A percentile compares a stretch with the other conserved stretches of the same genome.
Evolutionary conservation across 1,140 invertebrate species (phyloP).

Genomic region (Theocolax elegans): DNA sequence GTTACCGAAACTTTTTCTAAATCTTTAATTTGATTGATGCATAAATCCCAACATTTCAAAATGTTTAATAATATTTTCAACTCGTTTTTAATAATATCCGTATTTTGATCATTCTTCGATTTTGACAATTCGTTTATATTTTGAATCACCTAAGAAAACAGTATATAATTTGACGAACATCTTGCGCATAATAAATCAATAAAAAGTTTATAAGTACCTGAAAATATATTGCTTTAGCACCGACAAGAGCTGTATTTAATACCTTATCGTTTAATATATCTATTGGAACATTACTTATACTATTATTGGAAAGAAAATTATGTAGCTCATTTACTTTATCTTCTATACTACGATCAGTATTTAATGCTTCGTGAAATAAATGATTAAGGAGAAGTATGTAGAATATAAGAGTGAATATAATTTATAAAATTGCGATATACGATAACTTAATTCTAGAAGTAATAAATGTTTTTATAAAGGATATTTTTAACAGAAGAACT

Average conservation of each 20-base stretch:
- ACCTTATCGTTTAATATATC: conserved; percentile 47
- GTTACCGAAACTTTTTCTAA: conserved; percentile 43
- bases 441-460: no score
- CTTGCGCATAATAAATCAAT: conserved; percentile 15
- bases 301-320: conserved; percentile 21
- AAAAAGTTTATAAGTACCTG: conserved; percentile 45
- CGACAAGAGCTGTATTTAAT: conserved; percentile 47
- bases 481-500: conserved; percentile 49
- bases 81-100: conserved; percentile 43
- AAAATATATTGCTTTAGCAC: conserved; percentile 47
- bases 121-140: conserved; percentile 41
- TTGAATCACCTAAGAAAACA: conserved; percentile 42
- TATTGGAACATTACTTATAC: conserved; percentile 2
- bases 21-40: conserved; percentile 47
- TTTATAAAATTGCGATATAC: no score
- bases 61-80: conserved; percentile 46
- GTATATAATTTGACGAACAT: no score
- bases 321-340: conserved; percentile 17
- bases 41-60: conserved; percentile 53
- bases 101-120: neutral
- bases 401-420: neutral
- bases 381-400: conserved; percentile 44
- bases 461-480: conserved; percentile 51
- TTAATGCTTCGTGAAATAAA: conserved; percentile 45
- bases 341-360: conserved; percentile 31